A percentile compares a stretch with the other conserved stretches of the same genome.
Evolutionary conservation across 2,113 vertebrate genomes (phyloP).

Genomic region (Syrmaticus mikado): DNA sequence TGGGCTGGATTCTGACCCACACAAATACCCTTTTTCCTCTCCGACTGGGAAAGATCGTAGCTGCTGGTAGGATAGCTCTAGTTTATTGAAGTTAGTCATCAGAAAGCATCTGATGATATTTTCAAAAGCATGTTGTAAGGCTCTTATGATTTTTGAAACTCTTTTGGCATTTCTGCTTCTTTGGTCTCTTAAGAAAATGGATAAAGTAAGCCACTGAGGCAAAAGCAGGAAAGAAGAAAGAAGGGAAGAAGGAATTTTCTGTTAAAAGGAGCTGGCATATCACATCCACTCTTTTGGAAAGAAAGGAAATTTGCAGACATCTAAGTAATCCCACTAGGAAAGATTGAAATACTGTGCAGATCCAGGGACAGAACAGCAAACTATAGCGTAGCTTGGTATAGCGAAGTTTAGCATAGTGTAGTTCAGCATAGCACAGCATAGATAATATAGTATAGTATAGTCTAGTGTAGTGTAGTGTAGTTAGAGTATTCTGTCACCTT

Average conservation of each 20-base stretch:
- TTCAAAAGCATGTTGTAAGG: rapidly evolving
- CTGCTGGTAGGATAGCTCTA: not conserved
- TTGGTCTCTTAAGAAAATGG: not conserved
- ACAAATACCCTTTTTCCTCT: not conserved
- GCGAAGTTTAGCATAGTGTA: too few species aligned
- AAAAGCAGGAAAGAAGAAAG: not conserved
- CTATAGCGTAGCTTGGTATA: too few species aligned
- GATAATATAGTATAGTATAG: not conserved
- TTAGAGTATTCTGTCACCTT: not conserved
- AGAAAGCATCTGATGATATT: not conserved
- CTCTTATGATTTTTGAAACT: not conserved
- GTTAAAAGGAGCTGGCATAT: too few species aligned
- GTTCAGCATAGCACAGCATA: not conserved
- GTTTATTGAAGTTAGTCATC: not conserved
- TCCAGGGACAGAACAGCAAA: not conserved
- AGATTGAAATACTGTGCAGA: not conserved
- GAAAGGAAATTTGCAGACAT: not conserved
- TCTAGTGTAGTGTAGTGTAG: not conserved
- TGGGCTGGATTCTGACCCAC: not conserved
- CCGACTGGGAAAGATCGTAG: not conserved
- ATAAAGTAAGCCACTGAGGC: not conserved
- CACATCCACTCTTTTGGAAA: not conserved
- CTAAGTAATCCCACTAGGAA: not conserved
- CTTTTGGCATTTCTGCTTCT: not conserved
- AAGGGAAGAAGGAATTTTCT: not conserved